Evolutionary conservation across 2,113 vertebrate species (phyloP).

Genomic region (Okapia johnstoni): DNA sequence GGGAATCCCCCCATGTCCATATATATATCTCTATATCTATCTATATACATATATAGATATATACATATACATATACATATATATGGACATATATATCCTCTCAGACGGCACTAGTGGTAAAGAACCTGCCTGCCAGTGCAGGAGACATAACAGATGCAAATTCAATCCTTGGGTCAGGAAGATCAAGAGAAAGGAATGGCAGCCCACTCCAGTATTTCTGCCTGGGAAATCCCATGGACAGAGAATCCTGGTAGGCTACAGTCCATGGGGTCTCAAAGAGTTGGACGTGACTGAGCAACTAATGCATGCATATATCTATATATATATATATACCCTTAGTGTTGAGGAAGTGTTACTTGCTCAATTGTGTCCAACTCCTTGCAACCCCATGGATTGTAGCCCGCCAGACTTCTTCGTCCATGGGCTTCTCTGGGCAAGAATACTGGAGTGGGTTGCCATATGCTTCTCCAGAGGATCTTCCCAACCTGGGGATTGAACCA

Average conservation of each 20-base stretch:
- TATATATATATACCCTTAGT: not conserved
- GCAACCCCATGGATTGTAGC: not conserved
- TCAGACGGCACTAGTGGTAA: too few species aligned
- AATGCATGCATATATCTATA: not conserved
- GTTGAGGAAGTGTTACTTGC: not conserved
- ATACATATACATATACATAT: not conserved
- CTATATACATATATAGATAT: not conserved
- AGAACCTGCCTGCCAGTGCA: not conserved
- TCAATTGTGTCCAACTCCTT: not conserved
- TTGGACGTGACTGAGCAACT: not conserved
- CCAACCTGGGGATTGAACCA: not conserved
- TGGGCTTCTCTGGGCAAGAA: not conserved
- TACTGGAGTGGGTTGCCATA: not conserved
- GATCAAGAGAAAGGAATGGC: not conserved
- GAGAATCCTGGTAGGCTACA: not conserved
- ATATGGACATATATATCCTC: too few species aligned
- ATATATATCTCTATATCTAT: too few species aligned
- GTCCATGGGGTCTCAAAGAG: not conserved
- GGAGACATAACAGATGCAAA: not conserved
- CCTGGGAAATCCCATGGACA: not conserved
- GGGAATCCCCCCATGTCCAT: not conserved
- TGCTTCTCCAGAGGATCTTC: not conserved
- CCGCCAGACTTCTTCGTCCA: not conserved
- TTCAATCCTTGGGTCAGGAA: not conserved
- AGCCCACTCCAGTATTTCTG: not conserved